Base-by-base conservation (phyloP, 2,888 invertebrate species). In the Acanthosoma haemorrhoidale region DNA sequence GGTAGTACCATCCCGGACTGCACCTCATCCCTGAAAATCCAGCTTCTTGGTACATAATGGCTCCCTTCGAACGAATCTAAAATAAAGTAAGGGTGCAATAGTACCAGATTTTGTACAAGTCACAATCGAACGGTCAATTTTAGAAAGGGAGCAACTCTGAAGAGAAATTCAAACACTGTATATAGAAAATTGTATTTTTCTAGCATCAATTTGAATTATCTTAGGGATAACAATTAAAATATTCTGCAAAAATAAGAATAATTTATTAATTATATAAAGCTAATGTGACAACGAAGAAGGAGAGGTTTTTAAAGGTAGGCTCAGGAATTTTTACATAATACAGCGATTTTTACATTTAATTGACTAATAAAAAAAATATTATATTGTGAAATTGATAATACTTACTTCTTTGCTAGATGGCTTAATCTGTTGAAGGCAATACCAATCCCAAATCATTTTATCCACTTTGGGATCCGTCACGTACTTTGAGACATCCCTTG, bases 1-100 rank as follows among this genome's bases (percentile, higher is more conserved):
- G 71, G 31, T 76, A 74, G 71, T 77, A 78, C 79, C 79, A 79
- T 2, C 77, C 77, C 57, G 77, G 75, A 1, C 77, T 77, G 69
- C 78, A 78, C 60, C 75, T 74, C 9, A 78, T 77, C 13, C 71
- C 58, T 5, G 64, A 38, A 67, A 76, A 73, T 2, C 78, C 78
- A 60, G 74, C 76, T 4, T 72, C 73, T 16, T 75, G 72, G 69
- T 74, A 78, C 60, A 78, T 57, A 69, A 76, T 74, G 5, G 73
- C 51, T 4, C 76, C 79, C 70, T 77, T 77, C 5, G 74, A 70
- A 11, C 78, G 73, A 18, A 78, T 76, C 75, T 77, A 73, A 16
- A 66, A 18, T n/a, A 63, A 15, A 11, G 5, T 38, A 8, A 32
- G 11, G 16, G 13, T 21, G 4, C n/a, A 58, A 59, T 68, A 32